Conservation (phyloP, 2,113 vertebrate species). For the Morone saxatilis region DNA sequence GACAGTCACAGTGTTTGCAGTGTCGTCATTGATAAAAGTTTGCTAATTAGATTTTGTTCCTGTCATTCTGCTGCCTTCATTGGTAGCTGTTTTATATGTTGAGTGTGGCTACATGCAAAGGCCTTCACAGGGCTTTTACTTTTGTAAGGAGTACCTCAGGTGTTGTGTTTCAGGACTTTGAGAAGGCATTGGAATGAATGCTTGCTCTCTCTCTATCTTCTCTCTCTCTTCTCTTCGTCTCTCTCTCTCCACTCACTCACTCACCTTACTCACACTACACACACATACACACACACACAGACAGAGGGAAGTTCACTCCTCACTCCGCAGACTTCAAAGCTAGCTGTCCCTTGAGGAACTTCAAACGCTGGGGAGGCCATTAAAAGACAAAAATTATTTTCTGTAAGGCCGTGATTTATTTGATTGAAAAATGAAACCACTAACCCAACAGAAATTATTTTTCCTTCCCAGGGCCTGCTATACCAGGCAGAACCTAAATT, state of each 20-base stretch:
- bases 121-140: conserved; percentile 22
- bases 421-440: conserved; percentile 86
- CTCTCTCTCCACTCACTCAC: conserved; percentile 22
- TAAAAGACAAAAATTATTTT: conserved; percentile 85
- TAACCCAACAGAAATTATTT: conserved; percentile 82
- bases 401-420: conserved; percentile 85
- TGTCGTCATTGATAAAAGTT: neutral
- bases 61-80: conserved; percentile 10
- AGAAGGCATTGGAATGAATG: conserved; percentile 45
- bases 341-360: conserved; percentile 74
- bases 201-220: conserved; percentile 16
- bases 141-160: conserved; percentile 49
- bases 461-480: conserved; percentile 72
- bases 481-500: conserved; percentile 76
- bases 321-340: conserved; percentile 78
- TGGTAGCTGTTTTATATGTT: neutral
- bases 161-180: conserved; percentile 67
- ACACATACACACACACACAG: conserved; percentile 44
- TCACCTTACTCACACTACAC: conserved; percentile 41
- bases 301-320: conserved; percentile 48
- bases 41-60: conserved; percentile 8
- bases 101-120: conserved; percentile 2
- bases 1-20: neutral
- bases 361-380: conserved; percentile 82
- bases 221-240: conserved; percentile 33